Evolutionary conservation across 1,140 invertebrate genomes (phyloP), one percentile per base, ranked within the genome.

Genomic region (Coelopa frigida): DNA sequence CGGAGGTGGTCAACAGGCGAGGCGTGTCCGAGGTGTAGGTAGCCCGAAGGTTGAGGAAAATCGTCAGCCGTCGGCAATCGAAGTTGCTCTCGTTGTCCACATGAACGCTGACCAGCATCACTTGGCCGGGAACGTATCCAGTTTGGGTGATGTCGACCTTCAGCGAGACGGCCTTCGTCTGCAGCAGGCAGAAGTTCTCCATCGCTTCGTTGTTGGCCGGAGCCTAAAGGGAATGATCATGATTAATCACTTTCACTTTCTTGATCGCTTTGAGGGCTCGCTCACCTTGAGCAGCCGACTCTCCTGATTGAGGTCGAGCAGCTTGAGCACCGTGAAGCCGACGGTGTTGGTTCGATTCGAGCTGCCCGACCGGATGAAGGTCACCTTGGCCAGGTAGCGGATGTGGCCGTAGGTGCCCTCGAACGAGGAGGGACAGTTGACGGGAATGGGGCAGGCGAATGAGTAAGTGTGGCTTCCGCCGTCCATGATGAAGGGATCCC

Each of bases 391-490:
- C 46, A 66, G 36, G 24, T 68, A 68, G 6, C 65, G 57, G 35
- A 68, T 68, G 17, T 68, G 62, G 3, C 66, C 66, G n/a, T 44
- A 66, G n/a, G 52, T 50, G 0, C 66, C 65, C 42, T 64, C 58
- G 29, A 58, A 68, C 5, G 66, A 68, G n/a, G 65, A 66, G 2
- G 66, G 66, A 21, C 81, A 70, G 48, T 73, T 72, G 15, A 59
- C 56, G 22, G 80, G 80, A 43, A 83, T 61, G 20, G 70, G 65
- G 46, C 71, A 78, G n/a, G 65, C 71, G 55, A 83, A 82, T 4
- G 73, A 76, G 58, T 78, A 83, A 21, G 60, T 69, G 51, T 81
- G 75, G 20, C 73, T 71, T 27, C 80, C 80, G 4, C 66, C 50
- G 27, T 74, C 71, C 42, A 82, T 63, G 45, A 70, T 74, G 14